Base-by-base conservation (phyloP, 2,797 vertebrate species). In the Enteromius radiatus region DNA sequence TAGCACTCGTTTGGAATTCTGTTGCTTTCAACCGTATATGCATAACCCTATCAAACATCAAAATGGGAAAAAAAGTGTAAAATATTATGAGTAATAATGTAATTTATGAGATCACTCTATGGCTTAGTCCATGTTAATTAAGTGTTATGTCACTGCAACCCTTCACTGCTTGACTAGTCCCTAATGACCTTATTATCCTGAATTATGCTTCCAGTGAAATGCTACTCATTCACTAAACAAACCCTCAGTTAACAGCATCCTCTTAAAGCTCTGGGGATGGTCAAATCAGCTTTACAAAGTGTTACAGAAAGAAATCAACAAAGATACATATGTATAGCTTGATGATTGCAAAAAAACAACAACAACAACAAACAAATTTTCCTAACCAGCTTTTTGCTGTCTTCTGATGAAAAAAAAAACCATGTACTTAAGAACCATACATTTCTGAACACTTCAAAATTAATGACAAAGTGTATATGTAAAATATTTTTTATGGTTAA, bases 151-250 rank as follows among this genome's bases (percentile, higher is more conserved):
- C 49, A 71, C 11, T 59, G 64, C 38, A 36, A 49, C 11, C 15
- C 23, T 80, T 63, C 3, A 0, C 33, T 52, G 54, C 11, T 75
- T 26, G 33, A 65, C 6, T 54, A 63, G 86, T 93, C 91, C 93
- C 93, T 84, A 89, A 90, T 93, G 93, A 92, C 90, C 92, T 94
- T 93, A 93, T 95, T 94, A 95, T 89, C 91, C 88, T 86, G 90
- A 88, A 92, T 91, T 91, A 92, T 88, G 87, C 88, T 91, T 89
- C 89, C 86, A 87, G 79, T 84, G 84, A 86, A 88, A 87, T 82
- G 84, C 88, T 86, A 56, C 69, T 78, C 65, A 54, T 71, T 43
- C 81, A 75, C 68, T 28, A 82, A 49, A 82, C 36, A 82, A 33
- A 31, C 3, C 11, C 26, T 31, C 12, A 14, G 47, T 49, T 80